Conservation (phyloP, 2,113 vertebrate species). For the Phaetusa simplex region DNA sequence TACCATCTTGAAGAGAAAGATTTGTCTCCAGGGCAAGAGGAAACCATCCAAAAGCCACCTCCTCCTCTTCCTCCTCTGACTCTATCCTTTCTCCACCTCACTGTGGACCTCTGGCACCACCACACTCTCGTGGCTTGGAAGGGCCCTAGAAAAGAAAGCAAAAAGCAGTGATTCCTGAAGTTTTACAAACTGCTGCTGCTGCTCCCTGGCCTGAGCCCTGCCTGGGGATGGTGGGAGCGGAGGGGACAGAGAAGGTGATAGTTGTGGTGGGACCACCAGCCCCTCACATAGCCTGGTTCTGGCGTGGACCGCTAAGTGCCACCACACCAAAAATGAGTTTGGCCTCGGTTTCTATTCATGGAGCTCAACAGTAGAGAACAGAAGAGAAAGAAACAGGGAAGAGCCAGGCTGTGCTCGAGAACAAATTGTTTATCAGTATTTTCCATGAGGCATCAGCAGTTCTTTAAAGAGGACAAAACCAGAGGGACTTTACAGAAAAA, state of each 20-base stretch:
- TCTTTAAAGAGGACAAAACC: conserved; percentile 53
- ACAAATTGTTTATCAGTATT: conserved; percentile 18
- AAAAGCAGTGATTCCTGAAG: not conserved
- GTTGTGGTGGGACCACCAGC: not conserved
- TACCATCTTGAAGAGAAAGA: conserved; percentile 17
- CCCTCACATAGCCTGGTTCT: not conserved
- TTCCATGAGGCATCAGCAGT: conserved; percentile 38
- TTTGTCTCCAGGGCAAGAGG: conserved; percentile 11
- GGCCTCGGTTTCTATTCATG: not conserved
- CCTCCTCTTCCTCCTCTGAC: not conserved
- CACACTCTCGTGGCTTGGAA: not conserved
- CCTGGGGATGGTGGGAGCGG: not conserved
- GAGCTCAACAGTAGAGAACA: not conserved
- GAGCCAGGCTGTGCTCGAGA: not conserved
- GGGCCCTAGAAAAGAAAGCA: not conserved
- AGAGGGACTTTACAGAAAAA: conserved; percentile 16
- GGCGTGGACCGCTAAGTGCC: not conserved
- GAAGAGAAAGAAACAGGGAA: not conserved
- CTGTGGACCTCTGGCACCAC: not conserved
- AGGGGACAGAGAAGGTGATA: not conserved
- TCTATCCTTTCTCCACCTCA: not conserved
- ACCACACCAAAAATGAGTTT: not conserved
- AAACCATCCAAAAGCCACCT: not conserved
- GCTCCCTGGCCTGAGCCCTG: not conserved
- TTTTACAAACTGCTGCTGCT: not conserved